Evolutionary conservation across 2,113 vertebrate genomes (phyloP).

Genomic region (Seriola quinqueradiata): DNA sequence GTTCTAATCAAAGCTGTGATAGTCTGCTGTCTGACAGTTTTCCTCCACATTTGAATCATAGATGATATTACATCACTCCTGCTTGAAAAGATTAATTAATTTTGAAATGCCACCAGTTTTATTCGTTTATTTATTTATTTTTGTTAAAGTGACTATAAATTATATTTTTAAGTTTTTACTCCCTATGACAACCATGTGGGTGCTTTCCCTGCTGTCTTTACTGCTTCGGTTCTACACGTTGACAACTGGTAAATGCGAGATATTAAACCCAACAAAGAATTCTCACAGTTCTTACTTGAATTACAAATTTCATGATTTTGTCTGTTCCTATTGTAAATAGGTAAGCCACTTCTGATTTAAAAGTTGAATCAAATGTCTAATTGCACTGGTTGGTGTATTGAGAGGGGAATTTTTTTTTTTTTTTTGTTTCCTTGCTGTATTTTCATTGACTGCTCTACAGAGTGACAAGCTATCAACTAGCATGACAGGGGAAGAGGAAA

Average conservation of each 20-base stretch:
- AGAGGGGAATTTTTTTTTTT: neutral
- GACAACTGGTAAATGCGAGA: neutral
- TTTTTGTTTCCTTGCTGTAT: neutral
- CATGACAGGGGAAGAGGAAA: neutral
- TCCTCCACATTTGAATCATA: neutral
- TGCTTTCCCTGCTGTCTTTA: neutral
- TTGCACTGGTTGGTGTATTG: neutral
- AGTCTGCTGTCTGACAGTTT: neutral
- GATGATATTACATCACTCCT: neutral
- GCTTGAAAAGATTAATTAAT: neutral
- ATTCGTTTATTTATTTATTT: neutral
- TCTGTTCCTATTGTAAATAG: neutral
- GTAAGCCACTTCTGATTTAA: neutral
- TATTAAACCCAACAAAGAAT: neutral
- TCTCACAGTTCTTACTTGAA: neutral
- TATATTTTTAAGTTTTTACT: neutral
- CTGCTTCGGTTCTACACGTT: neutral
- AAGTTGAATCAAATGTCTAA: neutral
- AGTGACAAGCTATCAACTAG: slow-evolving; percentile 12
- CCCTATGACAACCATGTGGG: neutral
- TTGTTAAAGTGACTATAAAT: neutral
- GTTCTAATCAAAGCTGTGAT: slow-evolving; percentile 5
- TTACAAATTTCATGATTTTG: neutral
- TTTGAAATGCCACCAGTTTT: neutral
- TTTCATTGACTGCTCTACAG: neutral